Conservation (phyloP, 2,113 vertebrate genomes). For the Syngnathus scovelli region DNA sequence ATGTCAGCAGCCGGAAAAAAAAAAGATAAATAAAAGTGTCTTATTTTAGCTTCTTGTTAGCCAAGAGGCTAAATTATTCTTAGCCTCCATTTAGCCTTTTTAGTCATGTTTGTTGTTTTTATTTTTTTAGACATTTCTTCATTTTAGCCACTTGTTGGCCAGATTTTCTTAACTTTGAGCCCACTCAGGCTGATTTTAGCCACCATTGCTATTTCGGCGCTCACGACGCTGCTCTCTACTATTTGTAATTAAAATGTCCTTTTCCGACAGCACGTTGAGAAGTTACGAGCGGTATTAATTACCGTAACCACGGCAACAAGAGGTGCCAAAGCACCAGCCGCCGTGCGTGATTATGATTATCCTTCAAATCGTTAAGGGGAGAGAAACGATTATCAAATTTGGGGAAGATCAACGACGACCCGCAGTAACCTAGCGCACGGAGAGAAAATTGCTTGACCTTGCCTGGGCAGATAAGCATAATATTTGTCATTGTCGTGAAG, state of each 20-base stretch:
- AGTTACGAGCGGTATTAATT: not conserved
- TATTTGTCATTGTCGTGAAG: not conserved
- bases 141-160: too few species aligned
- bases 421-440: slow-evolving; percentile 2
- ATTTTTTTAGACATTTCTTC: not conserved
- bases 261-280: not conserved
- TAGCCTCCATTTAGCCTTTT: too few species aligned
- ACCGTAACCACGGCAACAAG: not conserved
- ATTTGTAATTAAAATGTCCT: not conserved
- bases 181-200: not conserved
- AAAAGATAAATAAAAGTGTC: too few species aligned
- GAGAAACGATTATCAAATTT: not conserved
- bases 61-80: too few species aligned
- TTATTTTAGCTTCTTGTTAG: not conserved
- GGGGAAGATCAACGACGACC: slow-evolving; percentile 28
- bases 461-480: not conserved
- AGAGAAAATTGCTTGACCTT: not conserved
- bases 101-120: too few species aligned
- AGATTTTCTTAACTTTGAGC: too few species aligned
- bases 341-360: not conserved
- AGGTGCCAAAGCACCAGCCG: not conserved
- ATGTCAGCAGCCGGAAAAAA: not conserved
- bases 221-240: not conserved
- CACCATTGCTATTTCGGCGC: not conserved
- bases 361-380: too few species aligned